Conservation (phyloP, 2,797 vertebrate species). For the Falco peregrinus region DNA sequence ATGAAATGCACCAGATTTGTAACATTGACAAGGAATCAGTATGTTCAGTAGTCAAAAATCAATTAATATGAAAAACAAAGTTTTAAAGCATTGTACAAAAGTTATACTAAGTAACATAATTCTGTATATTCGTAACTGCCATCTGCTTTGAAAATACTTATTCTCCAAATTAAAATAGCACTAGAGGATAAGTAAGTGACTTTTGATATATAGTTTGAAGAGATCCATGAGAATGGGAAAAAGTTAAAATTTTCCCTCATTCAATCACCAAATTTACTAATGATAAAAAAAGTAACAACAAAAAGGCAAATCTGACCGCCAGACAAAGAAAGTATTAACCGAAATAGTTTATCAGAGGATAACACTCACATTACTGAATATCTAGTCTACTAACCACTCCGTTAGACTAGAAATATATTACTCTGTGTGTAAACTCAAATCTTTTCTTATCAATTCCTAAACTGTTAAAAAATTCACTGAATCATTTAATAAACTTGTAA, state of each 20-base stretch:
- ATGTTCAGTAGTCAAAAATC: background rate
- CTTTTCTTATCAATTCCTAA: background rate
- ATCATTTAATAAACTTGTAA: background rate
- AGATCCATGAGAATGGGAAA: fast-evolving
- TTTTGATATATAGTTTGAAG: background rate
- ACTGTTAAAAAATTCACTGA: background rate
- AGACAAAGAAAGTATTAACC: background rate
- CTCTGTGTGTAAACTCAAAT: background rate
- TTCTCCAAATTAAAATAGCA: background rate
- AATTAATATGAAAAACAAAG: background rate
- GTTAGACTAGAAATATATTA: background rate
- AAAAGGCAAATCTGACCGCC: background rate
- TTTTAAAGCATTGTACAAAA: background rate
- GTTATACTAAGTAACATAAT: background rate
- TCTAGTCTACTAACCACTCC: background rate
- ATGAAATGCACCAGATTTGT: background rate
- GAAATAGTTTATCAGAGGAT: background rate
- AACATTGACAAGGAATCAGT: background rate
- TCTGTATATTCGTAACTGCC: background rate
- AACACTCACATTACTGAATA: background rate
- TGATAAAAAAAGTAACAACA: background rate
- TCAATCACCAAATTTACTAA: background rate
- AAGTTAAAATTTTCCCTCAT: background rate
- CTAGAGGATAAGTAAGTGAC: background rate
- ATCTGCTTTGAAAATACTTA: background rate